Percentiles rank a stretch among this genome's conserved stretches.
Evolutionary conservation across 2,113 vertebrate species (phyloP).

Genomic region (Gadus chalcogrammus): DNA sequence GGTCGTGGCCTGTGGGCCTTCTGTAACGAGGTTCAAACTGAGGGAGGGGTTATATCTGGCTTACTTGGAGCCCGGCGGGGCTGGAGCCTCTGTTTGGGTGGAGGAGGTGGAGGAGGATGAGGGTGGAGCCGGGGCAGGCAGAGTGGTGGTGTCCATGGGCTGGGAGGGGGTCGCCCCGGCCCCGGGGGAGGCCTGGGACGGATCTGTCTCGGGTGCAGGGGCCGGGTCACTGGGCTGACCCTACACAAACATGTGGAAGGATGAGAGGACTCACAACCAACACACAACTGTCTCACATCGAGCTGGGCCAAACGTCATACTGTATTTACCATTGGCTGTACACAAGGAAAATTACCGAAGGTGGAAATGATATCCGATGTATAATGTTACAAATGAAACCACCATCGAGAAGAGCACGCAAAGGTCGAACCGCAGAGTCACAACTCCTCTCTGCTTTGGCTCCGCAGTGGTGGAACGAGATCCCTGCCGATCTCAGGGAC

Average conservation of each 20-base stretch:
- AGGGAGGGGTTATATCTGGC: neutral
- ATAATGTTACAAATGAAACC: too few species aligned
- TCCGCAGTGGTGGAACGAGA: too few species aligned
- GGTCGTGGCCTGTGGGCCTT: neutral
- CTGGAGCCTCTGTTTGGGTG: constrained; percentile 54
- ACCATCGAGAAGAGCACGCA: too few species aligned
- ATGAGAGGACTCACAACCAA: neutral
- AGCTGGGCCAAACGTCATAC: too few species aligned
- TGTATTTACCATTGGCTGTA: too few species aligned
- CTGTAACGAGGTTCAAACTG: neutral
- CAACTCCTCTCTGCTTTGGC: too few species aligned
- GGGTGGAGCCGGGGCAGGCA: constrained; percentile 35
- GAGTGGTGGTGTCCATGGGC: constrained; percentile 48
- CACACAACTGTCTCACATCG: too few species aligned
- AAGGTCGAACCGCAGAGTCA: too few species aligned
- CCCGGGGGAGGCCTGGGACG: constrained; percentile 14
- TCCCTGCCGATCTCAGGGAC: too few species aligned
- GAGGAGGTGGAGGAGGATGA: constrained; percentile 48
- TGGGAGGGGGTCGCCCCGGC: constrained; percentile 23
- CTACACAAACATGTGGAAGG: constrained; percentile 24
- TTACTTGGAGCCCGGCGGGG: constrained; percentile 58
- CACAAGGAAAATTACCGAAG: too few species aligned
- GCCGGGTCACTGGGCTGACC: constrained; percentile 42
- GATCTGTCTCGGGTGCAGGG: constrained; percentile 33
- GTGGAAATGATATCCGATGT: too few species aligned